Base-by-base conservation (phyloP, 2,113 vertebrate species). In the Hirundichthys speculiger region DNA sequence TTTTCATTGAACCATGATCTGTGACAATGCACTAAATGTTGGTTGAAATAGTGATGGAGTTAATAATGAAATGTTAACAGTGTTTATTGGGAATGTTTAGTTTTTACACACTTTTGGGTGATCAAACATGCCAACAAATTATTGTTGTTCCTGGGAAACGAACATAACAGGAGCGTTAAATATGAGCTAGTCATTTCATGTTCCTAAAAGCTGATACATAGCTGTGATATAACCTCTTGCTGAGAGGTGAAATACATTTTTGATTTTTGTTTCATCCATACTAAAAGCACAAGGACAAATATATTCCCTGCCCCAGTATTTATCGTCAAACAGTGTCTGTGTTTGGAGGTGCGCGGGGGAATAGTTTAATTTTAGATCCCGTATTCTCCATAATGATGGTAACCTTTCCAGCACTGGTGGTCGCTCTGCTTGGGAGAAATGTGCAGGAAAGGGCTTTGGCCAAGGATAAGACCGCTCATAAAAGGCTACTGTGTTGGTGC, bases 391-490 rank as follows among this genome's bases (percentile, higher is more conserved):
- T 63, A 75, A 56, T 71, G 55, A 69, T 38, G 38, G 43, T 48
- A 73, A 62, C 64, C 69, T 76, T 80, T 73, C 45, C 67, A 69
- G 18, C 13, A 14, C 19, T 58, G 57, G 39, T 69, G 43, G 61
- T 57, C 41, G 56, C 64, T 62, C 55, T 53, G 47, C 73, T 54
- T 49, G 62, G 49, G 40, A 76, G 70, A 69, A 62, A 54, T 62
- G 56, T 21, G 20, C 73, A 83, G 83, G 90, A 90, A 91, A 62
- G 41, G 73, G 41, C 67, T 64, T 75, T 74, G 82, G 79, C 80
- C 41, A 46, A 47, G 80, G 72, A 78, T 84, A 90, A 90, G 85
- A 58, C 67, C 41, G 1, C 13, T 66, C 46, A 67, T 74, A 56
- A 77, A 82, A 81, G 77, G 47, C 59, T 72, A 58, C 68, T 58